phyloP scores from a whole-genome alignment of 2,888 invertebrate genomes.

The Drosophila niveifrons region DNA sequence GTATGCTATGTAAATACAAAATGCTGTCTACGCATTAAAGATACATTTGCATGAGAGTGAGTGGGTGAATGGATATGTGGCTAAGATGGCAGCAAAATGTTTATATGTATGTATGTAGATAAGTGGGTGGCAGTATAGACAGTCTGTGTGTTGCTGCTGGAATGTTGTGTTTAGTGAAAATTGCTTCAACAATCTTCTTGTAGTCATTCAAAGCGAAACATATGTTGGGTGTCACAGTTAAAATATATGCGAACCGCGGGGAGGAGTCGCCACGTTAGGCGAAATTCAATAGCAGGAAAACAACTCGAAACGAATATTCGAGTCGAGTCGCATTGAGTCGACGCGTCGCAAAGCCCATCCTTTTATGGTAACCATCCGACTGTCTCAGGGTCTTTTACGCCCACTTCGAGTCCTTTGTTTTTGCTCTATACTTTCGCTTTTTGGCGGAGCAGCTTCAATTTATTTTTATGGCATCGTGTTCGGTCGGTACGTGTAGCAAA shows the following conservation, averaged over 20 bases:
- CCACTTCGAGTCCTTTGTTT: conserved; percentile 31
- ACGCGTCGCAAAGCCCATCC: conserved; percentile 6
- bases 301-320: conserved; percentile 49
- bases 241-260: conserved; percentile 54
- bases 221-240: conserved; percentile 75
- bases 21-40: conserved; percentile 53
- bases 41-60: conserved; percentile 48
- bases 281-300: conserved; percentile 52
- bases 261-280: not conserved
- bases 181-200: conserved; percentile 71
- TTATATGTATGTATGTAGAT: too few species aligned
- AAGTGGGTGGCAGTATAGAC: conserved; percentile 6
- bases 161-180: conserved; percentile 75
- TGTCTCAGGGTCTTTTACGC: conserved; percentile 17
- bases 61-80: conserved; percentile 19
- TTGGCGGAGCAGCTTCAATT: conserved; percentile 66
- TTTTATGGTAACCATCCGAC: not conserved
- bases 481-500: conserved; percentile 54
- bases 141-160: conserved; percentile 27
- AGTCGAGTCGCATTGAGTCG: conserved; percentile 14
- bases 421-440: conserved; percentile 32
- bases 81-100: not conserved
- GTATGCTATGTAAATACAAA: conserved; percentile 53
- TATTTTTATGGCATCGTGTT: conserved; percentile 77
- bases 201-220: conserved; percentile 75